Conservation (phyloP, 2,113 vertebrate genomes). For the Microcebus jonahi region DNA sequence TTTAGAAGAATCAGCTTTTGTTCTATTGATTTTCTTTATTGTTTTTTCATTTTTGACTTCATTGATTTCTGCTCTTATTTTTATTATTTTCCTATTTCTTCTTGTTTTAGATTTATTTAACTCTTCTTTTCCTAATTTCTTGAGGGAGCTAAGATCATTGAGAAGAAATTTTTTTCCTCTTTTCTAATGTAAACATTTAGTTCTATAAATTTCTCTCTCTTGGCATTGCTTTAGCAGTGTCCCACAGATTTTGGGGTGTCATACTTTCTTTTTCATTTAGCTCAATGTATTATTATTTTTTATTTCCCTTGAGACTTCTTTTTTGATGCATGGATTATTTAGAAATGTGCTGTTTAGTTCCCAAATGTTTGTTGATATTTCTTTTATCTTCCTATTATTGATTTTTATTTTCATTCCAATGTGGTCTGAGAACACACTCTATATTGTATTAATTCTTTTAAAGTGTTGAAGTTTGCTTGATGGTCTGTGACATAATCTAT, state of each 20-base stretch:
- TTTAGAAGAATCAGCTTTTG: background rate
- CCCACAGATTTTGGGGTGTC: background rate
- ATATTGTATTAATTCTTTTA: background rate
- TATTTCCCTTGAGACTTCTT: background rate
- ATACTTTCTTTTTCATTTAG: background rate
- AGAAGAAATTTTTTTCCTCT: background rate
- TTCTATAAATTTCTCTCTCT: background rate
- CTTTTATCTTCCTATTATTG: background rate
- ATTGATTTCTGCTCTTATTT: background rate
- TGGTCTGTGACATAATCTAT: background rate
- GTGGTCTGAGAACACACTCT: background rate
- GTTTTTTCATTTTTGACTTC: background rate
- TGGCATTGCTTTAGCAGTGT: background rate
- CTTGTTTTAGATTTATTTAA: background rate
- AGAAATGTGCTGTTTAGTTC: background rate
- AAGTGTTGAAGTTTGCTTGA: background rate
- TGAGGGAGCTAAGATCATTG: background rate
- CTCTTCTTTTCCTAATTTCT: background rate
- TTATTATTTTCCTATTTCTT: background rate
- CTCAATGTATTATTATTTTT: background rate
- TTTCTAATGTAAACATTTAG: background rate
- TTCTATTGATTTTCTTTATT: background rate
- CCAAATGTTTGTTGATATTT: background rate
- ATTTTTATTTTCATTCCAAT: background rate
- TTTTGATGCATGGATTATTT: background rate